A percentile compares a stretch with the other conserved stretches of the same genome.
These are phyloP conservation scores for Dasyornis broadbenti DNA, from an alignment of 2,113 vertebrate species.

Conservation along the genomic window DNA sequence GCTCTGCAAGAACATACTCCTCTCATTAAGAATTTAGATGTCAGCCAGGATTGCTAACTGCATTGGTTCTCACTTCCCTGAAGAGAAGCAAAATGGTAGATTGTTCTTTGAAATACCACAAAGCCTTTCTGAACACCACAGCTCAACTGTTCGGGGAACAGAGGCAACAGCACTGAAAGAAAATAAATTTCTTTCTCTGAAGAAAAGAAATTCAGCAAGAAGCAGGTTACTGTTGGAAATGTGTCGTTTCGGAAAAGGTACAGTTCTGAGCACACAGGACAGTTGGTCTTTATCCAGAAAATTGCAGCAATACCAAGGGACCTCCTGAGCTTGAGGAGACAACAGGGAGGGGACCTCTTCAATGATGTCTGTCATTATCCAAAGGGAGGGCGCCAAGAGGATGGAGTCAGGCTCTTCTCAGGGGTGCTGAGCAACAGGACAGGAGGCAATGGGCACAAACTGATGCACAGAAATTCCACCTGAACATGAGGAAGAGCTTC, in stretches of 20 bases:
- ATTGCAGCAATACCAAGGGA: not conserved
- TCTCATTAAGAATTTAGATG: constrained; percentile 30
- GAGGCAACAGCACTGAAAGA: not conserved
- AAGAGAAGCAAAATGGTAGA: constrained; percentile 8
- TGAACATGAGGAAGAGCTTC: not conserved
- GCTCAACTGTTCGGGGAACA: not conserved
- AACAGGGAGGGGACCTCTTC: not conserved
- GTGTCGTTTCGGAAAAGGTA: not conserved
- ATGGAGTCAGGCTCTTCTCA: too few relatives aligned
- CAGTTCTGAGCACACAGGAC: not conserved
- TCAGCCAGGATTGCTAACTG: constrained; percentile 22
- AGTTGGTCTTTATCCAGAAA: not conserved
- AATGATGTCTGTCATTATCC: too few relatives aligned
- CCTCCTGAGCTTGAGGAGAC: not conserved
- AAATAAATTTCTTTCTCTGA: not conserved
- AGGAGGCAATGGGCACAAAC: not conserved
- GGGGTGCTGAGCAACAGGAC: fast-evolving
- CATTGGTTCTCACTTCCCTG: not conserved
- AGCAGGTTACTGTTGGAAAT: not conserved
- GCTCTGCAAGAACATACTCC: constrained; percentile 3
- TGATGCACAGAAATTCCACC: not conserved
- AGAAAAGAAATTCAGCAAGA: not conserved
- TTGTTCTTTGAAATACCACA: not conserved
- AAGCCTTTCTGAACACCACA: not conserved
- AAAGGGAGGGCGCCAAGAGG: not conserved